Evolutionary conservation across 2,113 vertebrate genomes (phyloP), one percentile per base, ranked within the genome.

Genomic region (Indri indri): DNA sequence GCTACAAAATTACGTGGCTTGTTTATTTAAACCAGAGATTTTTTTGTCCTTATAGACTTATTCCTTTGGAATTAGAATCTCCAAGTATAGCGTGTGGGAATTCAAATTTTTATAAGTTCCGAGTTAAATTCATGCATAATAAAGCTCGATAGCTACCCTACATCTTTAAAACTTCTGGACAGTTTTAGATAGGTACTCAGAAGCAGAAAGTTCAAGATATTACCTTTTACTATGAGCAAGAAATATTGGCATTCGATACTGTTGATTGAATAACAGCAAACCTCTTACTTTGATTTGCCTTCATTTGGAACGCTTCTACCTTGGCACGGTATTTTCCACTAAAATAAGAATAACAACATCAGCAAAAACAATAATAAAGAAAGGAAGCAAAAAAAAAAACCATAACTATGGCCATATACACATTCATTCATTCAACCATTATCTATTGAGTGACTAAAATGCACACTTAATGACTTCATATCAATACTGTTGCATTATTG

Each of bases 331-430:
- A 40, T 8, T 59, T 17, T 66, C 23, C 47, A 61, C 18, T 73
- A 32, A 59, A 97, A 94, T 59, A 65, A 68, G 37, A 77, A 57
- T 54, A 83, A 25, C 25, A 77, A 22, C 37, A 91, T 14, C 18
- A 86, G 66, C n/a, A 54, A 50, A 5, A n/a, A 61, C 13, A 81
- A 25, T 6, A 68, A 54, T 23, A 73, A 40, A 65, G 54, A 40
- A 94, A 52, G 13, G 65, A 97, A 82, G 2, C 12, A 87, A 97
- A 83, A 81, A 5, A 65, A 66, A 94, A 23, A 65, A n/a, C n/a
- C 73, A 68, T 63, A 70, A 27, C 13, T 6, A 30, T 71, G 52
- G 34, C 11, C n/a, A 42, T 8, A 5, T 37, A 77, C 50, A 65
- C 32, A 68, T 71, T 90, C 27, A 71, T 54, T 90, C 42, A 91